phyloP scores from a whole-genome alignment of 2,797 vertebrate genomes.

The Notolepis coatsorum region DNA sequence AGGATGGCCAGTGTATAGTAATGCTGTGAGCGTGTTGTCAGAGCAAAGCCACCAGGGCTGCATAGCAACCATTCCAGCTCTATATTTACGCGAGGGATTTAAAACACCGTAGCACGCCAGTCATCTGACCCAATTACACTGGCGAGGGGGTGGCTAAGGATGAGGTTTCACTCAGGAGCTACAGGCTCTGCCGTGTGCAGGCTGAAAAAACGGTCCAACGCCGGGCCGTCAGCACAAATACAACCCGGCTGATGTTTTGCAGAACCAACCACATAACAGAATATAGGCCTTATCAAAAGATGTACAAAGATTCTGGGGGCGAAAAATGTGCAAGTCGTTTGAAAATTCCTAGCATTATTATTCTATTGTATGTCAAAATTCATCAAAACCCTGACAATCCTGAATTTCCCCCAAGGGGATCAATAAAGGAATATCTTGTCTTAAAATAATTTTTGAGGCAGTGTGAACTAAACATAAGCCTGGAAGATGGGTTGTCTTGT shows the following conservation, averaged over 20 bases:
- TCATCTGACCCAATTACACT: slow-evolving; percentile 77
- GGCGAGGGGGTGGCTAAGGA: slow-evolving; percentile 52
- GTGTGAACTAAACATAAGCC: too few relatives aligned
- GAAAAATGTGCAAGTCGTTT: too few relatives aligned
- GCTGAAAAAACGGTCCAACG: slow-evolving; percentile 15
- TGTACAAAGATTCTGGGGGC: neutral
- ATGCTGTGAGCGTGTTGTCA: slow-evolving; percentile 53
- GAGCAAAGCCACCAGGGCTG: slow-evolving; percentile 65
- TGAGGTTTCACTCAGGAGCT: slow-evolving; percentile 59
- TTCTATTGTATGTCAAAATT: too few relatives aligned
- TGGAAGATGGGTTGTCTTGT: too few relatives aligned
- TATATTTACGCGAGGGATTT: slow-evolving; percentile 75
- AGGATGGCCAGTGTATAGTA: slow-evolving; percentile 33
- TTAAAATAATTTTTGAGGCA: too few relatives aligned
- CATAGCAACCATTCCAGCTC: slow-evolving; percentile 49
- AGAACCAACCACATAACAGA: neutral
- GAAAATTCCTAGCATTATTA: too few relatives aligned
- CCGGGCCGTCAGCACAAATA: neutral
- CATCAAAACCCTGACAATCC: too few relatives aligned
- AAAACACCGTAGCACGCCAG: slow-evolving; percentile 70
- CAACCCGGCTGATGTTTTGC: neutral
- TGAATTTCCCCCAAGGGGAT: too few relatives aligned
- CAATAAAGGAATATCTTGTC: too few relatives aligned
- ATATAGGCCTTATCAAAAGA: neutral
- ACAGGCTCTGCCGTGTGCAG: slow-evolving; percentile 23